These are phyloP conservation scores for Meghimatium bilineatum DNA, from an alignment of 2,888 invertebrate species.

Conservation along the genomic window DNA sequence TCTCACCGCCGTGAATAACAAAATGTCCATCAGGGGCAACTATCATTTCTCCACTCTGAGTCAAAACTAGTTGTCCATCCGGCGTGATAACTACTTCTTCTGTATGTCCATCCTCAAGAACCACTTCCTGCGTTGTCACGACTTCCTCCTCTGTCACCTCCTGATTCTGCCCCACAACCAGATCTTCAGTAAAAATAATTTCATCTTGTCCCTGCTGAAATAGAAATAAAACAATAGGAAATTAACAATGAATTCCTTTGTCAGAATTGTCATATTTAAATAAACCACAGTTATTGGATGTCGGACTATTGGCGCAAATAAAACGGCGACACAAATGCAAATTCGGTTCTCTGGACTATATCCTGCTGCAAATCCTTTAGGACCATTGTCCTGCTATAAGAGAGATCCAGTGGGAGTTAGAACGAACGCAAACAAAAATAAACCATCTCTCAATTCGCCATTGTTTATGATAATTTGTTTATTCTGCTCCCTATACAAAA, in stretches of 20 bases:
- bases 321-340: too few species aligned
- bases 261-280: not conserved
- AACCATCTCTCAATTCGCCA: too few species aligned
- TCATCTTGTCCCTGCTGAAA: slow-evolving; percentile 32
- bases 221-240: not conserved
- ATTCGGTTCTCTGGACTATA: too few species aligned
- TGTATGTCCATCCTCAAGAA: slow-evolving; percentile 33
- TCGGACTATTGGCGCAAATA: too few species aligned
- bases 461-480: too few species aligned
- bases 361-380: too few species aligned
- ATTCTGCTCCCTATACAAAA: too few species aligned
- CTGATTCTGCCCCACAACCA: slow-evolving; percentile 47
- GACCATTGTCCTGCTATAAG: too few species aligned
- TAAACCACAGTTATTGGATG: not conserved
- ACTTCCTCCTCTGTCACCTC: slow-evolving; percentile 50
- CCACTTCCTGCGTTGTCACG: slow-evolving; percentile 44
- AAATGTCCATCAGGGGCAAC: slow-evolving; percentile 42
- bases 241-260: not conserved
- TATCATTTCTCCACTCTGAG: slow-evolving; percentile 33
- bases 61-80: slow-evolving; percentile 38
- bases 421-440: not conserved
- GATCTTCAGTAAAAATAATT: slow-evolving; percentile 41
- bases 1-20: slow-evolving; percentile 42
- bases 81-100: slow-evolving; percentile 45
- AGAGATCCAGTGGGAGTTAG: too few species aligned